phyloP scores from a whole-genome alignment of 2,888 invertebrate genomes.

The Scaptomyza tumidula region DNA sequence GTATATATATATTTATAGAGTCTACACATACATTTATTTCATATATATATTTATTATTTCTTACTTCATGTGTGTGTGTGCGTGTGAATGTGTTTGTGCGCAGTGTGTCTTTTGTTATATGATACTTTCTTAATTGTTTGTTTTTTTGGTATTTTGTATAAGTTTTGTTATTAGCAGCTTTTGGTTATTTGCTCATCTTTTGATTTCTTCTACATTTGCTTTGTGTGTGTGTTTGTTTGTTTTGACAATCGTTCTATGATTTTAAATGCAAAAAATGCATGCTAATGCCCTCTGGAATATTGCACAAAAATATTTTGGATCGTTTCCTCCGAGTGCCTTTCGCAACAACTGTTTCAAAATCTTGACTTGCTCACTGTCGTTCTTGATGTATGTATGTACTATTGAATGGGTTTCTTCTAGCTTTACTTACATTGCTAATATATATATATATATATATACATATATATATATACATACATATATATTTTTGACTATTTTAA shows the following conservation, averaged over 20 bases:
- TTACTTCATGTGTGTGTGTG: conserved; percentile 23
- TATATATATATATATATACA: neutral
- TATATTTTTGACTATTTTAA: conserved; percentile 55
- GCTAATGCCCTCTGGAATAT: conserved; percentile 58
- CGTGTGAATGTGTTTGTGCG: conserved; percentile 29
- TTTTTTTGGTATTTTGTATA: conserved; percentile 41
- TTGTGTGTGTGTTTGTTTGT: conserved; percentile 9
- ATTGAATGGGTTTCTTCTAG: conserved; percentile 13
- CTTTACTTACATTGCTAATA: conserved; percentile 35
- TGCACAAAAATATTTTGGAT: conserved; percentile 68
- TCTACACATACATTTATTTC: conserved; percentile 40
- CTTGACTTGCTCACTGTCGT: conserved; percentile 1
- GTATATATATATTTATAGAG: conserved; percentile 23
- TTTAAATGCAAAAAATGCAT: conserved; percentile 70
- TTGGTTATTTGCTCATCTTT: conserved; percentile 77
- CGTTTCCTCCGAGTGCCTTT: conserved; percentile 12
- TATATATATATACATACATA: conserved; percentile 27
- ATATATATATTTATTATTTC: conserved; percentile 16
- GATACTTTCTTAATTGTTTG: conserved; percentile 51
- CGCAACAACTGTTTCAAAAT: conserved; percentile 3
- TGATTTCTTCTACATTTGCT: conserved; percentile 68
- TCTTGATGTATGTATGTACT: neutral
- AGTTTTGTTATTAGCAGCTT: conserved; percentile 69
- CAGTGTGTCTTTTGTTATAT: conserved; percentile 41
- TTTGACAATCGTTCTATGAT: conserved; percentile 41